Evolutionary conservation across 2,797 vertebrate species (phyloP).

Genomic region (Alca torda): DNA sequence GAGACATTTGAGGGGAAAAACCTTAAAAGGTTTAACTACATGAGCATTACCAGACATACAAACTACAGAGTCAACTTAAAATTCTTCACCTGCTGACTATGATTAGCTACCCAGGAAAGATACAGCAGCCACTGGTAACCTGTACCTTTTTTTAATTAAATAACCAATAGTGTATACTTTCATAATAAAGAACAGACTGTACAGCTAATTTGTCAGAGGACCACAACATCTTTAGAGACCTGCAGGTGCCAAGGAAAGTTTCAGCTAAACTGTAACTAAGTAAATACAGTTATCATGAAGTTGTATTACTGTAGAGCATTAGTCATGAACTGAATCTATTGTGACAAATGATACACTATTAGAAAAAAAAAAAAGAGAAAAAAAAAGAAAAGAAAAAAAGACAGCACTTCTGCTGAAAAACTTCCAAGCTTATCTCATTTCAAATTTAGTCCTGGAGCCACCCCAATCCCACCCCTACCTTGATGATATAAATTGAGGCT

Average conservation of each 20-base stretch:
- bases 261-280: background rate
- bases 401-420: background rate
- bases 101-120: background rate
- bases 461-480: slow-evolving; percentile 76
- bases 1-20: background rate
- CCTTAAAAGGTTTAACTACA: background rate
- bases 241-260: background rate
- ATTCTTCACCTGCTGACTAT: background rate
- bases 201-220: background rate
- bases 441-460: background rate
- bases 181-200: background rate
- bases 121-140: background rate
- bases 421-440: background rate
- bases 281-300: background rate
- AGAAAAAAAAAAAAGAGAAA: no score
- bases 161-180: background rate
- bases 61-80: background rate
- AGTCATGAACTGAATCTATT: background rate
- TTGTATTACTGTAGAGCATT: background rate
- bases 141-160: background rate
- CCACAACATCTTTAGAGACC: background rate
- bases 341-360: background rate
- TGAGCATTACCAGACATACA: background rate
- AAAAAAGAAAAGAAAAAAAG: background rate
- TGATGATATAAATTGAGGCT: slow-evolving; percentile 91